Evolutionary conservation across 2,797 vertebrate species (phyloP).

Genomic region (Enteromius fasciolatus): DNA sequence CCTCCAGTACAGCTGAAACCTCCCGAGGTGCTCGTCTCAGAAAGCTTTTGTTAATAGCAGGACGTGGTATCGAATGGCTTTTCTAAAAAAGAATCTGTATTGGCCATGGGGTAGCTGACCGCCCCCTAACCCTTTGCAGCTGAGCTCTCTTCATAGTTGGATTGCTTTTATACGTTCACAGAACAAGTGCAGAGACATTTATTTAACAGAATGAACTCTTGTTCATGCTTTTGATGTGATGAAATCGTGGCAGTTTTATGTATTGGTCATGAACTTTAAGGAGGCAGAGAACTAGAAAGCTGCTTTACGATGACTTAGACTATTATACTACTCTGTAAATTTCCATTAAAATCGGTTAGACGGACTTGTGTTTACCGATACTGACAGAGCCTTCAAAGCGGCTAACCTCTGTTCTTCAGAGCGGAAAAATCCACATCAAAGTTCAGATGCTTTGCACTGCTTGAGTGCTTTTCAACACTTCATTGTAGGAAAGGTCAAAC

Average conservation of each 20-base stretch:
- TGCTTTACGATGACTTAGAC: neutral
- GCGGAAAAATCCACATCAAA: slow-evolving; percentile 45
- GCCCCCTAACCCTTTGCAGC: slow-evolving; percentile 39
- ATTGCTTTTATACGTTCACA: slow-evolving; percentile 32
- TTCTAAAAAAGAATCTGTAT: slow-evolving; percentile 41
- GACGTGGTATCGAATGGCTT: slow-evolving; percentile 50
- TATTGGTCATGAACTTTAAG: neutral
- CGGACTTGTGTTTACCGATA: slow-evolving; percentile 41
- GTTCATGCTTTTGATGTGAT: neutral
- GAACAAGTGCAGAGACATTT: slow-evolving; percentile 9
- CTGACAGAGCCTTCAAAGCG: neutral
- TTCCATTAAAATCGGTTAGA: slow-evolving; percentile 37
- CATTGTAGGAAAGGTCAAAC: slow-evolving; percentile 46
- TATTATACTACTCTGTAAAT: neutral
- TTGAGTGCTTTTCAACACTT: slow-evolving; percentile 19
- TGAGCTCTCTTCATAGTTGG: slow-evolving; percentile 38
- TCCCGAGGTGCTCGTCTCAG: slow-evolving; percentile 35
- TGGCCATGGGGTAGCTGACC: slow-evolving; percentile 38
- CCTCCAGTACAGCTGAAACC: slow-evolving; percentile 37
- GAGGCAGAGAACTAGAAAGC: neutral
- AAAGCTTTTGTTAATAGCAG: slow-evolving; percentile 49
- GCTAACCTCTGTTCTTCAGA: slow-evolving; percentile 21
- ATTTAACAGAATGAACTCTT: slow-evolving; percentile 13
- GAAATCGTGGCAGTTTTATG: neutral
- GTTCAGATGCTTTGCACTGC: slow-evolving; percentile 44